Evolutionary conservation across 2,113 vertebrate genomes (phyloP).

Genomic region (Physeter macrocephalus): DNA sequence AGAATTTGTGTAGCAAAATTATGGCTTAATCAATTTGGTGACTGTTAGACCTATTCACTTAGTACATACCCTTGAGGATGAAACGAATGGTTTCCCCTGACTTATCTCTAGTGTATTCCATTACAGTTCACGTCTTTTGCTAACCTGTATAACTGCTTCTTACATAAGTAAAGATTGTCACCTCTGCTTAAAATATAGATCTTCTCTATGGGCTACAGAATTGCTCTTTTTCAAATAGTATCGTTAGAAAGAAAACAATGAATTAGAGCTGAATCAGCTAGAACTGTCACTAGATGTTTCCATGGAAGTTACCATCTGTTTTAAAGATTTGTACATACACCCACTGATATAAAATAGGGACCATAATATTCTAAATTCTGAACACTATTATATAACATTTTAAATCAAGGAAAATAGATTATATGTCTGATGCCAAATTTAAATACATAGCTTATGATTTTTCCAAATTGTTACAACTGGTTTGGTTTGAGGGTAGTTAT

Average conservation of each 20-base stretch:
- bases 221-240: slow-evolving; percentile 40
- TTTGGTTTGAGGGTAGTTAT: not conserved
- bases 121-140: slow-evolving; percentile 56
- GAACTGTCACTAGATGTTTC: slow-evolving; percentile 22
- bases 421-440: not conserved
- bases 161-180: slow-evolving; percentile 51
- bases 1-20: slow-evolving; percentile 65
- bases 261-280: slow-evolving; percentile 28
- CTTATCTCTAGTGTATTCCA: slow-evolving; percentile 30
- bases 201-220: not conserved
- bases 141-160: slow-evolving; percentile 54
- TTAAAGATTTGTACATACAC: not conserved
- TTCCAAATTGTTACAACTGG: not conserved
- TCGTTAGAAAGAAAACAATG: slow-evolving; percentile 41
- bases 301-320: slow-evolving; percentile 8
- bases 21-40: slow-evolving; percentile 66
- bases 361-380: not conserved
- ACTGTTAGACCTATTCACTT: slow-evolving; percentile 62
- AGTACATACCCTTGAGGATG: slow-evolving; percentile 62
- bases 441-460: not conserved
- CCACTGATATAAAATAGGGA: not conserved
- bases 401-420: not conserved
- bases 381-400: not conserved
- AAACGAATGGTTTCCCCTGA: slow-evolving; percentile 56
- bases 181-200: slow-evolving; percentile 41